Evolutionary conservation across 92 coral and sea anemone species (phyloP).

Genomic region (Siderastrea radians): DNA sequence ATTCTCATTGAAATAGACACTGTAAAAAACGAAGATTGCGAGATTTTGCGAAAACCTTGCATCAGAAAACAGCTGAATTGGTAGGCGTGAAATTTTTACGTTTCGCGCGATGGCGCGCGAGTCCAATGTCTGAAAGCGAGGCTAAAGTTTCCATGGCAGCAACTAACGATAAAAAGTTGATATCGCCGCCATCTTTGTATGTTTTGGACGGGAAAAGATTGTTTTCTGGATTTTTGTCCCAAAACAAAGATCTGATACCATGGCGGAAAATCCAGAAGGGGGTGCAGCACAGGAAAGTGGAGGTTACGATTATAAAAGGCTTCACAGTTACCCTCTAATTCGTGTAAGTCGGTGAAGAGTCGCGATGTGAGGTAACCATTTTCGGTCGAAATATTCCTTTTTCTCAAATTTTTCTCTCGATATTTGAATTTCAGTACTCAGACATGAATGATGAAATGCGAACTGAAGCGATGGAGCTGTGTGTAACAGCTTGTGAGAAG

Average conservation of each 20-base stretch:
- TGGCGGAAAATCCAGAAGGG: constrained; percentile 92
- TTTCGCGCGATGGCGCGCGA: background rate
- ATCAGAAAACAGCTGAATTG: constrained; percentile 6
- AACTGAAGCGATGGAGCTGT: constrained; percentile 99
- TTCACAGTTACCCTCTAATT: constrained; percentile 95
- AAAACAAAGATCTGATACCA: constrained; percentile 11
- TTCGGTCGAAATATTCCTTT: background rate
- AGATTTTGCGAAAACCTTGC: background rate
- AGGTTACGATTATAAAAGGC: constrained; percentile 97
- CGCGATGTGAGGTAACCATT: background rate
- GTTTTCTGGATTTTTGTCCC: constrained; percentile 23
- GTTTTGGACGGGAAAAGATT: constrained; percentile 6
- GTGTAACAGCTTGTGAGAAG: constrained; percentile 99
- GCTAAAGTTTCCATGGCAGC: constrained; percentile 63
- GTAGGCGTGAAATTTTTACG: background rate
- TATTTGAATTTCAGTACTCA: constrained; percentile 70
- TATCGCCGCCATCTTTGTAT: constrained; percentile 82
- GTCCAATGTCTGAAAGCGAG: constrained; percentile 36
- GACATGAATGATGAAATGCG: constrained; percentile 99
- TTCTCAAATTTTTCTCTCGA: background rate
- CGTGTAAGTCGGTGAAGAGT: constrained; percentile 67
- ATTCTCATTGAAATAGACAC: background rate
- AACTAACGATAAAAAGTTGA: background rate
- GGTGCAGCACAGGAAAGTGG: constrained; percentile 80
- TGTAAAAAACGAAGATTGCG: background rate